Percentiles rank a stretch among this genome's conserved stretches.
phyloP scores from a whole-genome alignment of 1,140 invertebrate genomes.

The Aricia agestis region DNA sequence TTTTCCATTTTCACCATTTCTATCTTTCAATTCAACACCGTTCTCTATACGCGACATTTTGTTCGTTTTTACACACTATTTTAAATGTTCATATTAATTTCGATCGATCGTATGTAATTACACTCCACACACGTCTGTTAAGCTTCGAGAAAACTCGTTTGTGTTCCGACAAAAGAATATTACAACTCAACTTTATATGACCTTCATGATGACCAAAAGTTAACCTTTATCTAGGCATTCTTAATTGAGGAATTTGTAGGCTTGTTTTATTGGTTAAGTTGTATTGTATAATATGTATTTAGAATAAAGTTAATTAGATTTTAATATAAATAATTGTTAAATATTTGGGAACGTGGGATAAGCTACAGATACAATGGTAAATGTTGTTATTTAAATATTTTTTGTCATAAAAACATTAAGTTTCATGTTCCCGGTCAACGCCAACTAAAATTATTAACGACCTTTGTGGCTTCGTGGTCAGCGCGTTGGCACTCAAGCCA shows the following conservation, averaged over 20 bases:
- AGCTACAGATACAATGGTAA: not conserved
- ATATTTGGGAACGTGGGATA: not conserved
- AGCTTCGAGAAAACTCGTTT: constrained; percentile 51
- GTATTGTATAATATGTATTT: not conserved
- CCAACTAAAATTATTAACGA: not conserved
- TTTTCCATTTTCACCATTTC: constrained; percentile 23
- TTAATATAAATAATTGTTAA: not conserved
- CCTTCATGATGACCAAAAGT: constrained; percentile 25
- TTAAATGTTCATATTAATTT: constrained; percentile 20
- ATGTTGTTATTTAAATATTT: not conserved
- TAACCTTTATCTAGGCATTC: constrained; percentile 17
- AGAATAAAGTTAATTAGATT: not conserved
- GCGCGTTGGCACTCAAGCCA: no score
- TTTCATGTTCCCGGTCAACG: not conserved
- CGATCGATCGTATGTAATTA: constrained; percentile 37
- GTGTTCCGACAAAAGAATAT: constrained; percentile 14
- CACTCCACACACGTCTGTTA: constrained; percentile 33
- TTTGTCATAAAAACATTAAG: not conserved
- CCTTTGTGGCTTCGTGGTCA: no score
- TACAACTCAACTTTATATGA: constrained; percentile 19
- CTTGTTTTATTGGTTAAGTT: not conserved
- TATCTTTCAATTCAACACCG: constrained; percentile 18
- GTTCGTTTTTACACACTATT: constrained; percentile 1
- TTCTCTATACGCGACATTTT: constrained; percentile 22
- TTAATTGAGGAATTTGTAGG: not conserved